These are phyloP conservation scores for Embidobia sp. DNA, from an alignment of 2,888 invertebrate genomes.

Conservation along the genomic window DNA sequence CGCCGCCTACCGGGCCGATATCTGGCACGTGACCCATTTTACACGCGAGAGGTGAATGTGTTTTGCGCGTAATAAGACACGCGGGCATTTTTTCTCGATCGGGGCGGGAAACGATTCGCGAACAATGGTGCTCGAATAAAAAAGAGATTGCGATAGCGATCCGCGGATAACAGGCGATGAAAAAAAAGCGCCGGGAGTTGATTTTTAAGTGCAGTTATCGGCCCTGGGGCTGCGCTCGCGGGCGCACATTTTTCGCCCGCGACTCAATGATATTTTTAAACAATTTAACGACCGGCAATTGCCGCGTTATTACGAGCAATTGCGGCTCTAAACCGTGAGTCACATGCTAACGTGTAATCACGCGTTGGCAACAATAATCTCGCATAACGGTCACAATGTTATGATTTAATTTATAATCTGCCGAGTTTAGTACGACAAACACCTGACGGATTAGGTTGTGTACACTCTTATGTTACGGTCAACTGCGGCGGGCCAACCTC, in stretches of 20 bases:
- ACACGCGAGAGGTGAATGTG: constrained; percentile 20
- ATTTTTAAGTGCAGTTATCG: constrained; percentile 35
- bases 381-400: constrained; percentile 26
- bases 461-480: constrained; percentile 8
- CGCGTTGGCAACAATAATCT: constrained; percentile 24
- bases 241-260: constrained; percentile 29
- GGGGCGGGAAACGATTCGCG: constrained; percentile 19
- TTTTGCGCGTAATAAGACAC: constrained; percentile 53
- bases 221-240: constrained; percentile 15
- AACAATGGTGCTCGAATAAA: constrained; percentile 44
- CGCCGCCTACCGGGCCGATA: constrained; percentile 39
- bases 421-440: constrained; percentile 29
- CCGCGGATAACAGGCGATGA: not conserved
- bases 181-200: constrained; percentile 2
- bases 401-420: constrained; percentile 48
- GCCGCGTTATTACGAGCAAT: constrained; percentile 27
- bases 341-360: constrained; percentile 33
- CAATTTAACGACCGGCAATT: constrained; percentile 39
- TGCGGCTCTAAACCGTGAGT: constrained; percentile 26
- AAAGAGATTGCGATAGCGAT: constrained; percentile 12
- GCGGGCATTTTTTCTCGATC: constrained; percentile 8
- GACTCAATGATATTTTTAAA: constrained; percentile 44
- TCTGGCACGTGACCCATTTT: constrained; percentile 46
- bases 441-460: constrained; percentile 48
- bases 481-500: constrained; percentile 33